Base-by-base conservation (phyloP, 2,888 invertebrate genomes). In the Protula sp. region DNA sequence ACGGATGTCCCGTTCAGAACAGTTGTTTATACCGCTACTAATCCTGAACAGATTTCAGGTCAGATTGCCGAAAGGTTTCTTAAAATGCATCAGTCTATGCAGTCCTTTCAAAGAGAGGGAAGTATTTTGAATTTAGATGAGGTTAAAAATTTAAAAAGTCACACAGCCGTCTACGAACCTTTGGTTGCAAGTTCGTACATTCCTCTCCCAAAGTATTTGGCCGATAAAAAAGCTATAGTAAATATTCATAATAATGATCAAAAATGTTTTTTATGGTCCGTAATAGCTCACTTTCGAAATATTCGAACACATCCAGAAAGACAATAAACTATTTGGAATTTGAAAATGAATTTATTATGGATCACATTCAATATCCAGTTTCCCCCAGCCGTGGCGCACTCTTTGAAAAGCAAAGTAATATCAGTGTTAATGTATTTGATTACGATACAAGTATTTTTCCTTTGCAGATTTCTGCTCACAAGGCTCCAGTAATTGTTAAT, bases 171-270 rank as follows among this genome's bases (percentile, higher is more conserved):
- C 2, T 67, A 67, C 55, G 31, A 58, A 27, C 69, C 68, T 2
- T n/a, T 66, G 45, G 56, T 59, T 58, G 69, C 60, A 19, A 58
- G 60, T n/a, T 48, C 28, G 19, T 63, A 63, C 54, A 60, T 67
- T 27, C 65, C 65, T 0, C 45, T 65, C 3, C 66, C 67, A 0
- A 48, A 38, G 53, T 38, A 27, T 14, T 50, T 68, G 45, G 56
- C 51, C 24, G 30, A 55, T 2, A 67, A 63, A 52, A 50, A 67
- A 9, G 67, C 67, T 22, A 48, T 66, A 47, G 60, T 69, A 50
- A 69, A 68, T 52, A 59, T 69, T 1, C 50, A 67, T 51, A 69
- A 69, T 57, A 62, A 60, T 2, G 69, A 69, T 48, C 30, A 65
- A 26, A 61, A 64, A 54, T 67, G 68, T 50, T 67, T 69, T 50